These are phyloP conservation scores for Mico argentatus DNA, from an alignment of 2,797 vertebrate species.

Conservation along the genomic window DNA sequence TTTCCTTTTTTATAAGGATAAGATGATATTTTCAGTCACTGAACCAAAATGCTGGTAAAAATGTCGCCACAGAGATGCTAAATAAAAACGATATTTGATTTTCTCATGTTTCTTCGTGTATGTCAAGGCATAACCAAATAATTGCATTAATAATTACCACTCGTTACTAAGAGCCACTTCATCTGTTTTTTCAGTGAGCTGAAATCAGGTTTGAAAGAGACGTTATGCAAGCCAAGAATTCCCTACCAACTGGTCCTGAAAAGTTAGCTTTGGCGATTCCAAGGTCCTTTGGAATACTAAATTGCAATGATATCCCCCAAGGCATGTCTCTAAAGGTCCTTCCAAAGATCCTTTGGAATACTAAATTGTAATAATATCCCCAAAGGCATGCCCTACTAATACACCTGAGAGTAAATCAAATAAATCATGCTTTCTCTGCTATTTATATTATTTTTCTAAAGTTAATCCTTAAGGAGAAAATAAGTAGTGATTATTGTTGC, in stretches of 20 bases:
- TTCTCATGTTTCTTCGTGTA: not conserved
- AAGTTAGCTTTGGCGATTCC: not conserved
- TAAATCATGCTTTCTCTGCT: slow-evolving; percentile 55
- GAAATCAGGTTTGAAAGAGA: not conserved
- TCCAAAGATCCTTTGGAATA: too few relatives aligned
- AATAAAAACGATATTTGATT: not conserved
- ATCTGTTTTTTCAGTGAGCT: not conserved
- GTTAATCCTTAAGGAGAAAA: slow-evolving; percentile 44
- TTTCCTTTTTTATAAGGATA: not conserved
- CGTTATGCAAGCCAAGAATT: not conserved
- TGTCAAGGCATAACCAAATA: not conserved
- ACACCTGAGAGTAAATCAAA: slow-evolving; percentile 26
- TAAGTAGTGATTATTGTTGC: not conserved
- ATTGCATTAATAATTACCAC: not conserved
- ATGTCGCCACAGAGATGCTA: not conserved
- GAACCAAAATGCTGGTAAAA: not conserved
- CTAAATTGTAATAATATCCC: too few relatives aligned
- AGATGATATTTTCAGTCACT: not conserved
- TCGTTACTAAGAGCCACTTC: not conserved
- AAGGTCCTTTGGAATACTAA: not conserved
- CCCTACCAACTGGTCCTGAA: not conserved
- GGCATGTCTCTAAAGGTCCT: not conserved
- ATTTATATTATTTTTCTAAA: slow-evolving; percentile 44
- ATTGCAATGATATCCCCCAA: slow-evolving; percentile 1
- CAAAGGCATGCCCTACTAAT: not conserved